Conservation (phyloP, 2,888 invertebrate genomes). For the Subacronicta megacephala region DNA sequence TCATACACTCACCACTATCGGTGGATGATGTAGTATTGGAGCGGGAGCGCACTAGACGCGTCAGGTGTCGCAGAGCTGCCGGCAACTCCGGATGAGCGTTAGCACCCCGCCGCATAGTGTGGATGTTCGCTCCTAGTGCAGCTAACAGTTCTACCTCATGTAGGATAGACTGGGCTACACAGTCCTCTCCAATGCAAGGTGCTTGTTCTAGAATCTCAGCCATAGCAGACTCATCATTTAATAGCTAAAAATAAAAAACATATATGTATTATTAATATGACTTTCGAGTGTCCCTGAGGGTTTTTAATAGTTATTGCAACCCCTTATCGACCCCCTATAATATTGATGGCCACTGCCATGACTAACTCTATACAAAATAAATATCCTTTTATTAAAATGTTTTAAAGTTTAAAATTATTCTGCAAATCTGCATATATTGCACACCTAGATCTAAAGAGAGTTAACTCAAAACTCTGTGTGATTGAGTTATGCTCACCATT, state of each 20-base stretch:
- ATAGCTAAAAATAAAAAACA: constrained; percentile 65
- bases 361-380: no score
- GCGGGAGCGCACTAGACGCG: constrained; percentile 87
- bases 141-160: constrained; percentile 94
- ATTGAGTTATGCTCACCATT: no score
- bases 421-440: no score
- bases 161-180: constrained; percentile 93
- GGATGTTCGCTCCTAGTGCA: constrained; percentile 91
- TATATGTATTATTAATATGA: no score
- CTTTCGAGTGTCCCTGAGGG: no score
- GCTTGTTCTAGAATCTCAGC: constrained; percentile 92
- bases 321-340: no score
- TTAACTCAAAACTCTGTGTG: no score
- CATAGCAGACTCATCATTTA: constrained; percentile 86
- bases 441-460: no score
- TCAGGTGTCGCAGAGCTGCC: constrained; percentile 92
- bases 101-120: constrained; percentile 91
- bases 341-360: no score
- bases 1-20: constrained; percentile 72
- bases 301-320: no score
- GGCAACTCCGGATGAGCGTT: constrained; percentile 92
- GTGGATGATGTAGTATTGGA: constrained; percentile 62
- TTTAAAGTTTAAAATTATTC: no score
- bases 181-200: constrained; percentile 92
- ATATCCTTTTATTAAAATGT: no score